Conservation (phyloP, 1,140 invertebrate genomes). For the Drosophila novamexicana region DNA sequence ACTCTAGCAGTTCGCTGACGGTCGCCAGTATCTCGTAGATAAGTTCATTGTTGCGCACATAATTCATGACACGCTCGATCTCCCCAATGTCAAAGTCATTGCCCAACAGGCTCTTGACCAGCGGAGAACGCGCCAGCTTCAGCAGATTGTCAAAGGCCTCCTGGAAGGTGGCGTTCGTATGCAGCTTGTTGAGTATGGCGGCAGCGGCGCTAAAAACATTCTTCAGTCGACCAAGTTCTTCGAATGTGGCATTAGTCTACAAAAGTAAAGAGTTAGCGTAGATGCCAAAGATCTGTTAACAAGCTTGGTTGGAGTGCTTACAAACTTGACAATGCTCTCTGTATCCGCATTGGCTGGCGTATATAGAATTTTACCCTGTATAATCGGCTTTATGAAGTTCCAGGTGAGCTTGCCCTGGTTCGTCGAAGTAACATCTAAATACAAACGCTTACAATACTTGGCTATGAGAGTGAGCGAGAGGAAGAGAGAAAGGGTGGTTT, state of each 20-base stretch:
- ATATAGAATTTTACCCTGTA: constrained; percentile 88
- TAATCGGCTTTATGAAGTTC: constrained; percentile 88
- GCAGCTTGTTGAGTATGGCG: constrained; percentile 62
- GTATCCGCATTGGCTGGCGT: constrained; percentile 85
- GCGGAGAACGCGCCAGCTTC: constrained; percentile 75
- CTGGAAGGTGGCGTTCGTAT: constrained; percentile 65
- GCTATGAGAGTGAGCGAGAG: constrained; percentile 78
- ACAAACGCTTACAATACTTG: constrained; percentile 87
- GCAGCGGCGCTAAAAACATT: constrained; percentile 51
- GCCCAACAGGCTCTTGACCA: constrained; percentile 73
- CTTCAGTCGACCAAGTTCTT: constrained; percentile 85
- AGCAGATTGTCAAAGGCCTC: constrained; percentile 70
- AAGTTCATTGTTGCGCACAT: constrained; percentile 67
- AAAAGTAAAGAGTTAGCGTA: not conserved
- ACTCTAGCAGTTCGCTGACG: constrained; percentile 86
- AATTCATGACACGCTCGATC: constrained; percentile 59
- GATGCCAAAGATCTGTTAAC: not conserved
- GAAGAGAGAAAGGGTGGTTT: not conserved
- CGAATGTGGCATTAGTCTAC: constrained; percentile 87
- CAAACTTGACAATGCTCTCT: constrained; percentile 85
- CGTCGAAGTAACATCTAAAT: constrained; percentile 86
- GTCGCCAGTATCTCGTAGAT: constrained; percentile 73
- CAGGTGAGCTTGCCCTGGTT: constrained; percentile 88
- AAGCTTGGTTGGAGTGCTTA: constrained; percentile 55
- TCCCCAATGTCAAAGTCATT: constrained; percentile 70